Conservation (phyloP, 1,140 invertebrate genomes). For the Pogonus chalceus region DNA sequence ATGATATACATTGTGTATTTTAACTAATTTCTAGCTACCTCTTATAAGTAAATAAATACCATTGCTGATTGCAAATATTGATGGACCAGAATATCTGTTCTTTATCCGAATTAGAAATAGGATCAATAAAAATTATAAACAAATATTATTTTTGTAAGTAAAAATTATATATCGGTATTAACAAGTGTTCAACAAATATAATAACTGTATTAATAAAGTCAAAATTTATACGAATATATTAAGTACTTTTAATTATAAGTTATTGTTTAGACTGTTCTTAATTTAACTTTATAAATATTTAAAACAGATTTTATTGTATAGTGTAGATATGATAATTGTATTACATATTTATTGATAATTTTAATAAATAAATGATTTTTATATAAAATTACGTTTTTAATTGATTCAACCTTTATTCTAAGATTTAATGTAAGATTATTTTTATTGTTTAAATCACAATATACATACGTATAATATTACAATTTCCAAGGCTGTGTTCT, state of each 20-base stretch:
- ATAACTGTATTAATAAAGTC: background rate
- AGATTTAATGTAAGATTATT: too few relatives aligned
- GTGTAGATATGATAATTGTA: slow-evolving; percentile 2
- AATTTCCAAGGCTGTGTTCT: too few relatives aligned
- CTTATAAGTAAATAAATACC: background rate
- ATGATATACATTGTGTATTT: too few relatives aligned
- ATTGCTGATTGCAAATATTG: background rate
- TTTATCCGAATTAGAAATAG: background rate
- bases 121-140: too few relatives aligned
- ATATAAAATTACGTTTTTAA: background rate
- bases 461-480: too few relatives aligned
- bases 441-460: too few relatives aligned
- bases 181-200: background rate
- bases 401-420: too few relatives aligned
- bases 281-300: slow-evolving; percentile 5
- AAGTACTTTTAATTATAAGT: background rate
- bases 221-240: background rate
- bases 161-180: background rate
- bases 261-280: slow-evolving; percentile 4
- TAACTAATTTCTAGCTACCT: background rate
- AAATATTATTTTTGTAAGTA: background rate
- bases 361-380: slow-evolving; percentile 4
- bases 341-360: slow-evolving; percentile 6
- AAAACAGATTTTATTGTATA: slow-evolving; percentile 2
- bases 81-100: background rate